Evolutionary conservation across 2,797 vertebrate genomes (phyloP), one percentile per base, ranked within the genome.

Genomic region (Stomatorhinus walkeri): DNA sequence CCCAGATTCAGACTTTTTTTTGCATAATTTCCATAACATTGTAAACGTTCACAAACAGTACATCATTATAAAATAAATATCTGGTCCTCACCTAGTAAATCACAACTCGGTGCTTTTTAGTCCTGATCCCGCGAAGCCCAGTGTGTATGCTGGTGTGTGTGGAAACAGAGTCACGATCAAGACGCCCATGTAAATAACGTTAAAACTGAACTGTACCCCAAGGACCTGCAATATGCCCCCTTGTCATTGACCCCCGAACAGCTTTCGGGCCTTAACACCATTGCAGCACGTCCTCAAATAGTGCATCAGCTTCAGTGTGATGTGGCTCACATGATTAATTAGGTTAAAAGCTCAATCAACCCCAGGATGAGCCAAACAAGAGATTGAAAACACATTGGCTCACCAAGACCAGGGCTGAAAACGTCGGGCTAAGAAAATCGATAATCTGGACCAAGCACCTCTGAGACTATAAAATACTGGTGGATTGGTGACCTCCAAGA

Each of bases 401-500:
- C 36, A 43, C 36, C 72, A 43, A 79, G 72, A 79, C 36, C 72
- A 79, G 72, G 6, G 16, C 72, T 79, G 72, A 79, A 79, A 79
- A 79, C 36, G 19, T 43, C 14, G 2, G 36, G 6, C 54, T 56
- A 43, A 83, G 51, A 88, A 88, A 56, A 83, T 43, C 40, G 14
- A 9, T 19, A 40, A 81, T 52, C 19, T 79, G 28, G n/a, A 88
- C 22, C 68, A 88, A 49, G 36, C 22, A 76, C 28, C 51, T 4
- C n/a, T 59, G 48, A 52, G 24, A 4, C 49, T 52, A 76, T 24
- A 81, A 88, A 52, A 79, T 43, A 79, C 51, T 83, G 72, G 52
- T 59, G 76, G 87, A 83, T 24, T 88, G 48, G 76, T 88, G 36
- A 83, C 49, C 72, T 83, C 72, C 9, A 40, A 76, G 72, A 88